Base-by-base conservation (phyloP, 92 coral and sea anemone species). In the Chrysogorgia sp. region DNA sequence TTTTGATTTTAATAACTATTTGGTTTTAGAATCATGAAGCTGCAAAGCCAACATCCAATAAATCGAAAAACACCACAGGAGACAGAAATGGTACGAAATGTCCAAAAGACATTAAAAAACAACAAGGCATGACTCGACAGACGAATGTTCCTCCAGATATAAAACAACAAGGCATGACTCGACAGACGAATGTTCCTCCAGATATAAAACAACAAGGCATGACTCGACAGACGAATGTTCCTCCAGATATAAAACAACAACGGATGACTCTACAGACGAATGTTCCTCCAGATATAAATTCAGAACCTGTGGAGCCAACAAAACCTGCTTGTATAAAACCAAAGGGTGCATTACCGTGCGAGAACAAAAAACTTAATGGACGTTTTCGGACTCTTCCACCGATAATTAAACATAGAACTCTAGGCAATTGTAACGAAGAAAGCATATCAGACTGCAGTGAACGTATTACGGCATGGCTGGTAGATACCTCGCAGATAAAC, bases 391-490 rank as follows among this genome's bases (percentile, higher is more conserved):
- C 12, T 50, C 79, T 53, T 19, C 79, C 35, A 31, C 79, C 79
- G 0, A 30, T 72, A 34, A 41, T 24, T 14, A 2, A 56, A 24
- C 59, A 29, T 32, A 53, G 23, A 56, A 72, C 65, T 56, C 9
- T 69, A 1, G 32, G 79, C 7, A 58, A 28, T 5, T 40, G 21
- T 24, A 72, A 65, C 55, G 79, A 72, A 17, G 58, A 50, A 14
- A 41, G 79, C 32, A 52, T 56, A 4, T 72, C 79, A 23, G 79
- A 56, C 22, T 72, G 65, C 1, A 72, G 79, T 20, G 79, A 72
- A 0, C 58, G 79, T 23, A 40, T 72, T 29, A 4, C 23, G 37
- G 64, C 79, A 0, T 72, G 79, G 79, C 65, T 72, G 25, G 63
- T 34, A 3, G 79, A 55, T 31, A 72, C 79, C 29, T 72, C 79